phyloP scores from a whole-genome alignment of 2,888 invertebrate genomes.

The Kuschelorhynchus macadamiae region DNA sequence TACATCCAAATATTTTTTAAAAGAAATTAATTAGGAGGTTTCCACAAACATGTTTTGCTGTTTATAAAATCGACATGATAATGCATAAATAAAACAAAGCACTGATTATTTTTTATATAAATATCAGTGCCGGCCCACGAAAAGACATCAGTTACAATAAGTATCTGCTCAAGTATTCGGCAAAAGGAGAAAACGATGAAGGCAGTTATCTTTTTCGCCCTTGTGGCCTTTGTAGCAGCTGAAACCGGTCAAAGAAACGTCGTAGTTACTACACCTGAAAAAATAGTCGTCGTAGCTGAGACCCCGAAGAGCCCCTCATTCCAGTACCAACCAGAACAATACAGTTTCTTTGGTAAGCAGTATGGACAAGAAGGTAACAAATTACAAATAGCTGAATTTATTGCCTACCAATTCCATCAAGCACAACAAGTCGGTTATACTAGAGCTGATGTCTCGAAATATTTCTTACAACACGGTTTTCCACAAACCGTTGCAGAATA shows the following conservation, averaged over 20 bases:
- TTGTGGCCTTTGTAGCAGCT: slow-evolving; percentile 40
- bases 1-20: too few species aligned
- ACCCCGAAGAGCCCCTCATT: background rate
- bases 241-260: slow-evolving; percentile 9
- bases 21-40: too few species aligned
- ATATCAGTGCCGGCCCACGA: slow-evolving; percentile 5
- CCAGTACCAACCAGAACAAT: background rate
- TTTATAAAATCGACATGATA: background rate
- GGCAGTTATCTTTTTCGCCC: slow-evolving; percentile 27
- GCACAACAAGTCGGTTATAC: slow-evolving; percentile 22
- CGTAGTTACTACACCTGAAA: slow-evolving; percentile 23
- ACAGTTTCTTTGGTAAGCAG: background rate
- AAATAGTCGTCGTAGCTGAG: slow-evolving; percentile 18
- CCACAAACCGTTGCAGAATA: slow-evolving; percentile 26
- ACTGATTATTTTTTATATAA: slow-evolving; percentile 24
- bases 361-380: slow-evolving; percentile 11
- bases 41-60: too few species aligned
- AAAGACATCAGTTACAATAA: slow-evolving; percentile 34
- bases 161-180: slow-evolving; percentile 13
- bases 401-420: slow-evolving; percentile 9
- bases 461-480: slow-evolving; percentile 21
- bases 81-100: background rate
- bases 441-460: slow-evolving; percentile 4
- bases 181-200: slow-evolving; percentile 33
- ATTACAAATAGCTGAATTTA: slow-evolving; percentile 13